phyloP scores from a whole-genome alignment of 2,888 invertebrate species.

The Fragum fragum region DNA sequence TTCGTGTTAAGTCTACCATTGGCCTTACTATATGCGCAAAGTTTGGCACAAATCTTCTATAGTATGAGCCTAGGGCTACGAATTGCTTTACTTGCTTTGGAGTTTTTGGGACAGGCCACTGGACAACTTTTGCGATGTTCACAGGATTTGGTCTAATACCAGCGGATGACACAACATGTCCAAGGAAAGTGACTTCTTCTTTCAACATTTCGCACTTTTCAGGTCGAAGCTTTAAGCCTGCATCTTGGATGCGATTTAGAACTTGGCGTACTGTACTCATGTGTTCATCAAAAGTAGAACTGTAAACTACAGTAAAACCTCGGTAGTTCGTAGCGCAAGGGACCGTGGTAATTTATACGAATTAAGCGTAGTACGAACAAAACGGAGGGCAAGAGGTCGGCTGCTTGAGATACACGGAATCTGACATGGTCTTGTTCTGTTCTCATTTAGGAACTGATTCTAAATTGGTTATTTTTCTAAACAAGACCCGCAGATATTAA shows the following conservation, averaged over 20 bases:
- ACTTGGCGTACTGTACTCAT: conserved; percentile 39
- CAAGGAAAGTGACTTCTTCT: conserved; percentile 28
- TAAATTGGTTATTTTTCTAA: too few species aligned
- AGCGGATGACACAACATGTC: conserved; percentile 36
- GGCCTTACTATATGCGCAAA: conserved; percentile 25
- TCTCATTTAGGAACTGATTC: too few species aligned
- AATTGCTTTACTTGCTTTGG: conserved; percentile 53
- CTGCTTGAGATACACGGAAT: too few species aligned
- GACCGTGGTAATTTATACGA: too few species aligned
- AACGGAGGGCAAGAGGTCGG: too few species aligned
- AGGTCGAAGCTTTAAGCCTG: conserved; percentile 38
- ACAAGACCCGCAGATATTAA: too few species aligned
- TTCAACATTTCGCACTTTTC: conserved; percentile 33
- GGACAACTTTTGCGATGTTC: conserved; percentile 47
- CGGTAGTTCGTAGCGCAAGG: too few species aligned
- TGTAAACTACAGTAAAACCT: too few species aligned
- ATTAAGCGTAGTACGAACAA: too few species aligned
- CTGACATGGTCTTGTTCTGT: too few species aligned
- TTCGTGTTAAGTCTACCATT: conserved; percentile 33
- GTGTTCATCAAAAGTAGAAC: conserved; percentile 36
- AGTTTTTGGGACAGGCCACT: conserved; percentile 52
- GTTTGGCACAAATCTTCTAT: conserved; percentile 20
- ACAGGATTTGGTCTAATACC: conserved; percentile 51
- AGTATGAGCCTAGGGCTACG: conserved; percentile 53
- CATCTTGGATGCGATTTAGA: conserved; percentile 29